Evolutionary conservation across 2,888 invertebrate species (phyloP), one percentile per base, ranked within the genome.

Genomic region (Lithophane ornitopus): DNA sequence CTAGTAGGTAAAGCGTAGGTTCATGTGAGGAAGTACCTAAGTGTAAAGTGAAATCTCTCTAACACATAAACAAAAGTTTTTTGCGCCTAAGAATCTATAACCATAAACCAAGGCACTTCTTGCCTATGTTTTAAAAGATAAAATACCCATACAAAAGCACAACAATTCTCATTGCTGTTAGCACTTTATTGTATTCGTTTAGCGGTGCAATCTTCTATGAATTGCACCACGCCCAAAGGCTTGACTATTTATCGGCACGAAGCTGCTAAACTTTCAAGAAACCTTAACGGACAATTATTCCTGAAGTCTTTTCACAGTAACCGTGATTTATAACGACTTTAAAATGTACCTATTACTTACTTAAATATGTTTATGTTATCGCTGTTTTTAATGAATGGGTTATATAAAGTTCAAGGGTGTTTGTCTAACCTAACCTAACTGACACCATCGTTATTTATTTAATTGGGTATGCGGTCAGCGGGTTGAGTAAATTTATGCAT

Each of bases 211-310:
- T 77, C 61, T 82, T 78, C 77, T 76, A 6, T 87, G 28, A 76
- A 81, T 91, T 89, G 82, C 7, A 80, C 89, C 89, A 81, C 80
- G 61, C 83, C 56, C 68, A 26, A 70, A 78, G 77, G 75, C 83
- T 81, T 70, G 67, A 84, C 86, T 90, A 89, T 82, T 91, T 92
- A 92, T 88, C 89, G 83, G 90, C 92, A 93, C 92, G 93, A 89
- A 92, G 88, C 81, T 34, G 88, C 81, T 34, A 54, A 78, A 74
- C 58, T 83, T 90, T 87, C 77, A 82, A 87, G 86, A 85, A 80
- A 81, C 77, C 76, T 69, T 81, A 81, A 83, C 74, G 84, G 85
- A 82, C 78, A 88, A 88, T 87, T 87, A 76, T 68, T 70, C 63
- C 66, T 88, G 76, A 87, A 87, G 80, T 63, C 74, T 84, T 86